Base-by-base conservation (phyloP, 1,140 invertebrate species). In the Bombyx mandarina region DNA sequence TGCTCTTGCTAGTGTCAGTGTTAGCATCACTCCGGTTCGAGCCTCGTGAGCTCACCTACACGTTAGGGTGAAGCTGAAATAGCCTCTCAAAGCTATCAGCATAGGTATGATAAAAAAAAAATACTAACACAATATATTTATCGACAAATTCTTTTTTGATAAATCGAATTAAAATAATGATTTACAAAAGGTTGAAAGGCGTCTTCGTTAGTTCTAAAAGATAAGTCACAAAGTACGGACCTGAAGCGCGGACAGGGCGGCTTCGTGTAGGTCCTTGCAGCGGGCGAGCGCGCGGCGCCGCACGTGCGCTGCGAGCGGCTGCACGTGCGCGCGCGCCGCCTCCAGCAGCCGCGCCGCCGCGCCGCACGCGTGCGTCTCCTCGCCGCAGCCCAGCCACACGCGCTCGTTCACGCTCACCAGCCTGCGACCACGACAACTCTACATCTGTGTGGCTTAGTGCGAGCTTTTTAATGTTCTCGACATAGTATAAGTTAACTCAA, bases 361-460 rank as follows among this genome's bases (percentile, higher is more conserved):
- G 79, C 92, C 90, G 55, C 93, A 92, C 43, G 94, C 86, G 85
- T 95, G 93, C 79, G 93, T 92, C 82, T 95, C 93, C 71, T 94
- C 93, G 18, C 93, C 93, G 85, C 93, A 91, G 35, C 91, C 91
- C 52, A 93, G 84, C 93, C 94, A 95, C 59, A 92, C 91, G 59
- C 93, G 89, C 71, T 94, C 93, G 73, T 94, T 93, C 67, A 92
- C 90, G 43, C 92, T 91, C 67, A 93, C 91, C 88, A 93, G 88
- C 77, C 93, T 92, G 61, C 4, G 26, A 35, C 26, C 26, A 35
- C 4, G 2, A 35, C 26, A 3, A 35, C 26, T 2, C 26, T 35
- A 35, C 26, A 35, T 35, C 26, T 35, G 26, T 18, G 12, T 18
- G 12, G 12, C 12, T 18, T 18, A 18, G 12, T 18, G 12, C 12